A percentile compares a stretch with the other conserved stretches of the same genome.
Evolutionary conservation across 1,140 invertebrate genomes (phyloP).

Genomic region (Phortica variegata): DNA sequence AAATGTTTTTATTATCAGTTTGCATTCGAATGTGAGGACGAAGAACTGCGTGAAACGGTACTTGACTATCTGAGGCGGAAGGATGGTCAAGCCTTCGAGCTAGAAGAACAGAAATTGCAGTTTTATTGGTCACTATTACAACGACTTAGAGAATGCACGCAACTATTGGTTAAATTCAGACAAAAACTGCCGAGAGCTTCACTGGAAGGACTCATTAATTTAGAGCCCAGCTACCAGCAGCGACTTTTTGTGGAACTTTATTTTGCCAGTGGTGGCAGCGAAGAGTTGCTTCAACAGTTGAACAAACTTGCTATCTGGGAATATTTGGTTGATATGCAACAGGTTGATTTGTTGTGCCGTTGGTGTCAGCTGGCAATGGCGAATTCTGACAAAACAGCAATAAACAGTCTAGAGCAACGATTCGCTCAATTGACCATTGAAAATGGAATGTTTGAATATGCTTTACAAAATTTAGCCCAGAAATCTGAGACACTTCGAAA

Average conservation of each 20-base stretch:
- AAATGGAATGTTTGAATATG: constrained; percentile 42
- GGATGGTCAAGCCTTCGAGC: constrained; percentile 33
- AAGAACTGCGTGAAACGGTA: constrained; percentile 39
- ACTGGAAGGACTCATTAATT: constrained; percentile 38
- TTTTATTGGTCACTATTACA: constrained; percentile 46
- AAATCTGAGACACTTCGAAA: constrained; percentile 37
- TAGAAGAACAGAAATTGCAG: constrained; percentile 32
- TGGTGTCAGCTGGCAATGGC: constrained; percentile 30
- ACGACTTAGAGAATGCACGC: constrained; percentile 28
- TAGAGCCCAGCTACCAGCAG: constrained; percentile 25
- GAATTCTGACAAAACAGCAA: background rate
- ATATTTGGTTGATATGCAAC: constrained; percentile 32
- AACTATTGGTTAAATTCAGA: constrained; percentile 23
- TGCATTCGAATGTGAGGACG: constrained; percentile 39
- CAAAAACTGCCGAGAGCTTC: constrained; percentile 31
- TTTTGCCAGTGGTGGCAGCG: constrained; percentile 33
- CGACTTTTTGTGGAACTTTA: constrained; percentile 39
- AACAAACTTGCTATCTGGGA: constrained; percentile 45
- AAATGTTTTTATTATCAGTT: constrained; percentile 51
- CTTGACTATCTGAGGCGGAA: constrained; percentile 41
- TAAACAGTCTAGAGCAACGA: constrained; percentile 21
- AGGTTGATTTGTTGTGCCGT: constrained; percentile 23
- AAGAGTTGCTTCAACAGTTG: constrained; percentile 26
- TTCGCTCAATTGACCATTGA: constrained; percentile 37
- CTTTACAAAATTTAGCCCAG: constrained; percentile 24